Percentiles rank a stretch among this genome's conserved stretches.
Evolutionary conservation across 2,888 invertebrate species (phyloP).

Genomic region (Bhutanitis thaidina): DNA sequence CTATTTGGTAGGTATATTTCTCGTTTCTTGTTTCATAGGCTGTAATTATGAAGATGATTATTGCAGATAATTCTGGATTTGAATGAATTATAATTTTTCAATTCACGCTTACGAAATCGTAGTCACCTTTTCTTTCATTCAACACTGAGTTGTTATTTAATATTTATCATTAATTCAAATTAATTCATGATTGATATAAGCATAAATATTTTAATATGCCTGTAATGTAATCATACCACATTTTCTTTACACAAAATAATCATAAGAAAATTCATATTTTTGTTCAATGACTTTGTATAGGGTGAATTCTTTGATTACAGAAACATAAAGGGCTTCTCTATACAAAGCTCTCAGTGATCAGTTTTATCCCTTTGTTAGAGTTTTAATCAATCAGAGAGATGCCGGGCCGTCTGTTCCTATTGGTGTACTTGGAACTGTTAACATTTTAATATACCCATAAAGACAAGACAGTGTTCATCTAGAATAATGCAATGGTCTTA

Average conservation of each 20-base stretch:
- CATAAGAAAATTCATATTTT: slow-evolving; percentile 54
- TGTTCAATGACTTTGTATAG: slow-evolving; percentile 52
- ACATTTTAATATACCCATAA: slow-evolving; percentile 15
- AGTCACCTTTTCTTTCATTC: no score
- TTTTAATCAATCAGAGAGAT: slow-evolving; percentile 75
- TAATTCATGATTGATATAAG: no score
- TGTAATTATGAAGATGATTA: no score
- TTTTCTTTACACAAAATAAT: slow-evolving; percentile 35
- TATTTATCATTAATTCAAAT: no score
- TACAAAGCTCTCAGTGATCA: slow-evolving; percentile 70
- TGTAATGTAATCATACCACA: slow-evolving; percentile 19
- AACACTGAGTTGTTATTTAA: no score
- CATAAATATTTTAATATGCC: no score
- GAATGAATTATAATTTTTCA: no score
- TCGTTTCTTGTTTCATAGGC: no score
- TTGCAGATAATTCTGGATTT: no score
- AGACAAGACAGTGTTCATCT: slow-evolving; percentile 1
- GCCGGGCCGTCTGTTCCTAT: slow-evolving; percentile 35
- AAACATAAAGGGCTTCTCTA: slow-evolving; percentile 70
- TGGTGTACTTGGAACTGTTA: slow-evolving; percentile 25
- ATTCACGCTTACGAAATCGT: no score
- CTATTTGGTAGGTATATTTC: no score
- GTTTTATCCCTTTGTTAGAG: slow-evolving; percentile 74
- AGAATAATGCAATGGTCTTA: background rate
- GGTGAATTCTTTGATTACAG: slow-evolving; percentile 70